Evolutionary conservation across 2,888 invertebrate genomes (phyloP).

Genomic region (Biston stratarius): DNA sequence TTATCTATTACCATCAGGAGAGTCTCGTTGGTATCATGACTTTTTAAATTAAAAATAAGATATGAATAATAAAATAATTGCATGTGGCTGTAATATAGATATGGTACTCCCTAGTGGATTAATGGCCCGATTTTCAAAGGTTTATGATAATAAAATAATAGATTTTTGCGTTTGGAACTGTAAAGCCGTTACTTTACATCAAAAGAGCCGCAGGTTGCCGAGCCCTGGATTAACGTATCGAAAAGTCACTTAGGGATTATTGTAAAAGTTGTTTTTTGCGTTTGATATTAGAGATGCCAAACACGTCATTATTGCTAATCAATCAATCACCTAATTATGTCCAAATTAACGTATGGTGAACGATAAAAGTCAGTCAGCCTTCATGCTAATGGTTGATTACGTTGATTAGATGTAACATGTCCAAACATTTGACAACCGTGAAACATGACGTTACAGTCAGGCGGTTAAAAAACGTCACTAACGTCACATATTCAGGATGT

Average conservation of each 20-base stretch:
- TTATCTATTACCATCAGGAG: too few relatives aligned
- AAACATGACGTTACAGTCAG: not conserved
- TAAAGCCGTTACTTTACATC: too few relatives aligned
- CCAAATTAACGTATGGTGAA: not conserved
- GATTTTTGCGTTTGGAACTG: too few relatives aligned
- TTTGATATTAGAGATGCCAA: not conserved
- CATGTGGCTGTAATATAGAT: too few relatives aligned
- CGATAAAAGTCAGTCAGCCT: not conserved
- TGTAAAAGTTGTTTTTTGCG: not conserved
- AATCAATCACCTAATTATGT: conserved; percentile 1
- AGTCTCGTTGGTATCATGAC: too few relatives aligned
- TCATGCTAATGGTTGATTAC: conserved; percentile 2
- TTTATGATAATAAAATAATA: too few relatives aligned
- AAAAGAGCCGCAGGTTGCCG: too few relatives aligned
- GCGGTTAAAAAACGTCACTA: not conserved
- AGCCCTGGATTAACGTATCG: too few relatives aligned
- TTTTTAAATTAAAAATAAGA: too few relatives aligned
- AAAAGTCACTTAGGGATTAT: not conserved
- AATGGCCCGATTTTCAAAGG: too few relatives aligned
- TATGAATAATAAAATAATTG: too few relatives aligned
- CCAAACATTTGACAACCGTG: not conserved
- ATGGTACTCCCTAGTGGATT: too few relatives aligned
- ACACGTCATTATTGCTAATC: not conserved
- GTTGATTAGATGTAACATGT: not conserved
- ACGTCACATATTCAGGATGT: not conserved